Base-by-base conservation (phyloP, 2,113 vertebrate genomes). In the Rhynchomys soricoides region DNA sequence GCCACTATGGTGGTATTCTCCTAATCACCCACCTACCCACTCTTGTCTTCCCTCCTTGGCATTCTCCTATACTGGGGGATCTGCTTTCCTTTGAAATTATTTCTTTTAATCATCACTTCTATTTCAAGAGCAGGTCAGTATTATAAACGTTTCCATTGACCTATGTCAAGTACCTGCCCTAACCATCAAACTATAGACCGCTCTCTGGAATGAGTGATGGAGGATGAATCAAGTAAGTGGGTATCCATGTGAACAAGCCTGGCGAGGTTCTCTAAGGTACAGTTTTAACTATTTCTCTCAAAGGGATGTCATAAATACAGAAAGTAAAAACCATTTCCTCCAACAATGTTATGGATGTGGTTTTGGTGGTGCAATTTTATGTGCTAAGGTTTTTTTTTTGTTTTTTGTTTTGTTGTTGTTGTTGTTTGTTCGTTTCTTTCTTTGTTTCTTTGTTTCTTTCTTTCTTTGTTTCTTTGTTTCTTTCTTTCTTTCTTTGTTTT, bases 71-170 rank as follows among this genome's bases (percentile, higher is more conserved):
- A n/a, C n/a, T n/a, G n/a, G n/a, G n/a, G n/a, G n/a, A n/a, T n/a
- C n/a, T n/a, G n/a, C n/a, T n/a, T n/a, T n/a, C n/a, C 55, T 26
- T 45, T 73, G 91, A 95, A 78, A 77, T 86, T 31, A 73, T 86
- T 95, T 94, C 8, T 81, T 31, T 86, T 86, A 6, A 74, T 43
- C n/a, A 45, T 93, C 70, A 95, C 37, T 85, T 86, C 5, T 87
- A 45, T 89, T 91, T 82, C 2, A 89, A 97, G 77, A 94, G 5
- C 7, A 77, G 24, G 26, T 57, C 43, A 40, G 4, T n/a, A 94
- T 92, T 71, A 4, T 55, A 94, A 96, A 71, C 24, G 17, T 19
- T 50, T 92, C 22, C 66, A 12, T 37, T 91, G 82, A 68, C 50
- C 64, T 48, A 5, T 52, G 19, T 74, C 26, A 86, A 57, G 45